Evolutionary conservation across 1,140 invertebrate species (phyloP).

Genomic region (Aphaenogaster floridana): DNA sequence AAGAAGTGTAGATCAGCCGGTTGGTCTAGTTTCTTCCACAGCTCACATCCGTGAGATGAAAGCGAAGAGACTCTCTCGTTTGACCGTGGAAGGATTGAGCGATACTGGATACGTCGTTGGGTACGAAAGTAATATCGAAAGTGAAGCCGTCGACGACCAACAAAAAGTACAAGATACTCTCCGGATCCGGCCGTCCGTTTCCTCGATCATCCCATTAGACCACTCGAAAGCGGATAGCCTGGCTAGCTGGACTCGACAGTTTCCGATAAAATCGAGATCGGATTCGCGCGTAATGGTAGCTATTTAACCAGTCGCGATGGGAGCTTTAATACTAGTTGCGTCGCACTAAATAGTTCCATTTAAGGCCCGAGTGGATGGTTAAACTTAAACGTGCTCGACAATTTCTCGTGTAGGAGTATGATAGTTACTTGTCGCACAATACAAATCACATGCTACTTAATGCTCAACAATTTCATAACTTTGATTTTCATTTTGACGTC

Average conservation of each 20-base stretch:
- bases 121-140: slow-evolving; percentile 85
- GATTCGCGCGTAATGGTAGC: slow-evolving; percentile 43
- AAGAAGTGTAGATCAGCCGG: slow-evolving; percentile 72
- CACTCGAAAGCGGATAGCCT: slow-evolving; percentile 43
- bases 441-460: background rate
- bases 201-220: slow-evolving; percentile 64
- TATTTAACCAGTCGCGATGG: slow-evolving; percentile 35
- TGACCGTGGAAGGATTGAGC: slow-evolving; percentile 77
- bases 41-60: slow-evolving; percentile 73
- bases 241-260: slow-evolving; percentile 33
- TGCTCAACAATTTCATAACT: background rate
- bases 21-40: slow-evolving; percentile 81
- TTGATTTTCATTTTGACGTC: background rate
- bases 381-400: background rate
- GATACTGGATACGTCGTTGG: slow-evolving; percentile 83
- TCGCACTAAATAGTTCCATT: slow-evolving; percentile 12
- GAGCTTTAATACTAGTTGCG: slow-evolving; percentile 16
- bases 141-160: slow-evolving; percentile 79
- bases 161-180: slow-evolving; percentile 69
- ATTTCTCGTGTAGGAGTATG: background rate
- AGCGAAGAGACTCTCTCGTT: slow-evolving; percentile 83
- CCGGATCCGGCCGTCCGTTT: slow-evolving; percentile 67
- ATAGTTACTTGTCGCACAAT: background rate
- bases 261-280: slow-evolving; percentile 66
- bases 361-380: slow-evolving; percentile 3